Percentiles rank a stretch among this genome's conserved stretches.
These are phyloP conservation scores for Asteroscopus sphinx DNA, from an alignment of 2,888 invertebrate genomes.

Conservation along the genomic window DNA sequence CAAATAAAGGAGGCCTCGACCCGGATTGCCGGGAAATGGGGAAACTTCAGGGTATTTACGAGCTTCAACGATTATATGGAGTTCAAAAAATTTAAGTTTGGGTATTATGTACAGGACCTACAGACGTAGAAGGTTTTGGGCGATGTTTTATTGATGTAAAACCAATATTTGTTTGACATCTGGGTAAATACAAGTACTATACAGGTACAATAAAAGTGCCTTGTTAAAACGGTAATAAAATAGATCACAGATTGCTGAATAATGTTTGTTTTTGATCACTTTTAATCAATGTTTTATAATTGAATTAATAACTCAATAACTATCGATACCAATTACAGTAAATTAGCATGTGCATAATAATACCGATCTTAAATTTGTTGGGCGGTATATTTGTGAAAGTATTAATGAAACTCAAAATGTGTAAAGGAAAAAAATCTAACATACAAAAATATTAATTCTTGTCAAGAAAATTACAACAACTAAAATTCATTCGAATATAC, in stretches of 20 bases:
- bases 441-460: no score
- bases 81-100: conserved; percentile 36
- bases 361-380: not conserved
- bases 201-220: no score
- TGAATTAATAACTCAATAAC: not conserved
- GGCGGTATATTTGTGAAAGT: not conserved
- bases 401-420: not conserved
- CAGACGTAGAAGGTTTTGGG: conserved; percentile 1
- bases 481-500: no score
- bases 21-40: conserved; percentile 58
- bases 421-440: not conserved
- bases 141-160: no score
- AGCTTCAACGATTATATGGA: conserved; percentile 54
- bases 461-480: no score
- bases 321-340: not conserved
- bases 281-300: not conserved
- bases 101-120: conserved; percentile 6
- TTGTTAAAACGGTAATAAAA: no score
- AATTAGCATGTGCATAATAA: not conserved
- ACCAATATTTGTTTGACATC: no score
- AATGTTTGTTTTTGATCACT: not conserved
- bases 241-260: no score
- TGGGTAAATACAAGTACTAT: no score
- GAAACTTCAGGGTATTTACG: conserved; percentile 59
- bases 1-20: conserved; percentile 58